Percentiles rank a stretch among this genome's conserved stretches.
Evolutionary conservation across 2,113 vertebrate genomes (phyloP).

Genomic region (Hoplias malabaricus): DNA sequence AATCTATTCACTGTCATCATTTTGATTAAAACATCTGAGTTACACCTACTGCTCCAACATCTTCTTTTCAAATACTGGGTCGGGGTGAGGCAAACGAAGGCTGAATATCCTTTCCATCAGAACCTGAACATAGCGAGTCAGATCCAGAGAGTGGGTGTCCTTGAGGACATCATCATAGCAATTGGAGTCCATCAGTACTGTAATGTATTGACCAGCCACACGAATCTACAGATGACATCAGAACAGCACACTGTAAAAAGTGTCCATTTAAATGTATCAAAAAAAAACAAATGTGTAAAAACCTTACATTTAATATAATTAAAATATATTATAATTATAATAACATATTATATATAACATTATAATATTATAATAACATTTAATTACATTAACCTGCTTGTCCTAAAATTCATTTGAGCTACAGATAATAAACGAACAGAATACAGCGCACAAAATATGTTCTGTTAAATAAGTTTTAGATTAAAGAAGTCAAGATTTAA

Average conservation of each 20-base stretch:
- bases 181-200: conserved; percentile 82
- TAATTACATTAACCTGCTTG: too few relatives aligned
- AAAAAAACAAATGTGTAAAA: background rate
- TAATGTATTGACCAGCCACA: conserved; percentile 79
- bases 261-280: background rate
- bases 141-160: conserved; percentile 72
- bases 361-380: too few relatives aligned
- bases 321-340: too few relatives aligned
- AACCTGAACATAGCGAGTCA: conserved; percentile 61
- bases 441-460: too few relatives aligned
- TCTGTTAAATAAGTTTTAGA: too few relatives aligned
- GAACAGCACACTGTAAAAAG: background rate
- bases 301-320: background rate
- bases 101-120: conserved; percentile 79
- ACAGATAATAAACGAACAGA: too few relatives aligned
- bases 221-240: conserved; percentile 69
- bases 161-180: conserved; percentile 76
- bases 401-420: too few relatives aligned
- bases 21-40: background rate
- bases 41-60: conserved; percentile 78
- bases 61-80: conserved; percentile 66
- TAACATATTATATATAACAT: too few relatives aligned
- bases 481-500: too few relatives aligned
- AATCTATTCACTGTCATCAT: background rate
- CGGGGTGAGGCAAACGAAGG: conserved; percentile 68